Evolutionary conservation across 2,113 vertebrate genomes (phyloP), one percentile per base, ranked within the genome.

Genomic region (Stigmatopora nigra): DNA sequence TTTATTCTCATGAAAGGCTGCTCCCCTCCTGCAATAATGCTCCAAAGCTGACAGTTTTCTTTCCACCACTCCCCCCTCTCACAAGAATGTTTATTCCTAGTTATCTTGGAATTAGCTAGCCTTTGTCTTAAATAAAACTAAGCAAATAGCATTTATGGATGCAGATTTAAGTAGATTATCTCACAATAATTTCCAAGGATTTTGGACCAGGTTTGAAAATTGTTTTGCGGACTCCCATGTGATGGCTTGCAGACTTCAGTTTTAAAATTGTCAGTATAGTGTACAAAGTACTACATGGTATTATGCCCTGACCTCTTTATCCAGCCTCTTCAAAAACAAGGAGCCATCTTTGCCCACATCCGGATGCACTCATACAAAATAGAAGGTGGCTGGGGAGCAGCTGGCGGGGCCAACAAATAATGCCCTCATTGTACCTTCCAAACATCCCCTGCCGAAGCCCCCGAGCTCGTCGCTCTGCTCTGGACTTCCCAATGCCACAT

Each of bases 1-100:
- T 91, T 91, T 89, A 90, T 92, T 86, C 88, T 79, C 82, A 80
- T 79, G 80, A 77, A 80, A 71, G 73, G 78, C 75, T 22, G 68
- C 53, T 77, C 78, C 61, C 69, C 74, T 69, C 53, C 59, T 77
- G 72, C 72, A 75, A 46, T 22, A 19, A 65, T 44, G 61, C 72
- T 58, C 67, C 16, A 66, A 49, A 69, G 45, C 64, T 11, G 11
- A n/a, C 68, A 19, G 49, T 57, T 46, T 68, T 67, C 49, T 41
- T 41, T 41, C 38, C 38, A 41, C 6, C 47, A 31, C 20, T 35
- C 56, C 35, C 31, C 35, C 25, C 25, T 31, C 25, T 3, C 25
- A 31, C 25, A 44, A 41, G 36, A 60, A 60, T 60, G 53, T 56
- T 31, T 56, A 56, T 56, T 56, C 53, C 53, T 31, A 22, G 53